Base-by-base conservation (phyloP, 2,888 invertebrate genomes). In the Thalpophila matura region DNA sequence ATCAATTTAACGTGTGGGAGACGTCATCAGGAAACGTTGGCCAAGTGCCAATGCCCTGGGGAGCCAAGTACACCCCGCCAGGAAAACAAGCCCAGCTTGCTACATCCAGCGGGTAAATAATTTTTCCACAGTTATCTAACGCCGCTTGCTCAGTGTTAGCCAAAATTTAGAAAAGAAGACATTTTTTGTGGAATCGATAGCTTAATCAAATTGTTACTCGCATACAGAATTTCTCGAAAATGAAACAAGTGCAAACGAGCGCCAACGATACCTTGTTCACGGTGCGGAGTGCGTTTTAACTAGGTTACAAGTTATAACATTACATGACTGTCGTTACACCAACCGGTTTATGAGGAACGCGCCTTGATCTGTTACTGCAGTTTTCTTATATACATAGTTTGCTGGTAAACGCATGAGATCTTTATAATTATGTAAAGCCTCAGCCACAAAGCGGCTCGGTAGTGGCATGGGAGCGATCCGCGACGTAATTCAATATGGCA, bases 1-100 rank as follows among this genome's bases (percentile, higher is more conserved):
- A 91, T 90, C 90, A 91, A 91, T 92, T 92, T 89, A 88, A 88
- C 86, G 90, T 88, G 89, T 80, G 80, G 80, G 81, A 84, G 87
- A 87, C 84, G 86, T 91, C 91, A 91, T 90, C 90, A 89, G 83
- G 80, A 78, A 74, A 63, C 60, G 70, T 84, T 91, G 91, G 91
- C 84, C 22, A 38, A 27, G 43, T 51, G 90, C 91, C 91, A 91
- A 88, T 72, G 64, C 56, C 70, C 77, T 61, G 67, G 73, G 78
- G 65, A 81, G 89, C 87, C 87, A 87, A 89, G 86, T 85, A 86
- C 84, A 85, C 79, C 64, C 77, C 70, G 51, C 27, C 57, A 70
- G 75, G 81, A 83, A 86, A 88, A 86, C 86, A 87, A 85, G 82
- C 81, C 83, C 70, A 76, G 74, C 79, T 83, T 78, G 81, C 82